Conservation (phyloP, 1,140 invertebrate genomes). For the Arctopsyche grandis region DNA sequence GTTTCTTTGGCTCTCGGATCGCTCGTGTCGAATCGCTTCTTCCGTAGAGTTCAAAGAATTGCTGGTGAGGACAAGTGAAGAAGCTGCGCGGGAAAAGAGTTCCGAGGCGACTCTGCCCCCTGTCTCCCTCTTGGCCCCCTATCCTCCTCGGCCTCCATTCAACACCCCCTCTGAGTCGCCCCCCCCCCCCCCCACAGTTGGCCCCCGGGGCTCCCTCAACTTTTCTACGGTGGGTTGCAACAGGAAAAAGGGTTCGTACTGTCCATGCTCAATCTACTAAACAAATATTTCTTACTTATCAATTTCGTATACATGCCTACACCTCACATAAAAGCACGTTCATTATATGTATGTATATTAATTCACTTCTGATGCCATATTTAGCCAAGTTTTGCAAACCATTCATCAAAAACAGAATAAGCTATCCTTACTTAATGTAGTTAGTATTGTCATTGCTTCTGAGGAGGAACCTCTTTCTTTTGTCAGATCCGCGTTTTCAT, state of each 20-base stretch:
- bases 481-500: too few relatives aligned
- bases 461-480: too few relatives aligned
- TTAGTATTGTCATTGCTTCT: too few relatives aligned
- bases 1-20: background rate
- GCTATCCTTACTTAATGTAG: too few relatives aligned
- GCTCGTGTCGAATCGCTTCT: constrained; percentile 17
- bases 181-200: background rate
- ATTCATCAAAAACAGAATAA: too few relatives aligned
- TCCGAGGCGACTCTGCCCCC: constrained; percentile 5
- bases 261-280: constrained; percentile 12
- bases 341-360: too few relatives aligned
- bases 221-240: constrained; percentile 42
- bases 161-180: background rate
- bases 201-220: background rate
- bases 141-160: too few relatives aligned
- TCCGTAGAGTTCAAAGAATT: constrained; percentile 37
- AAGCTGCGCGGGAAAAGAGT: constrained; percentile 37
- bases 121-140: background rate
- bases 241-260: constrained; percentile 36
- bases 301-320: background rate
- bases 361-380: too few relatives aligned
- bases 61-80: constrained; percentile 40
- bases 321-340: background rate
- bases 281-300: background rate
- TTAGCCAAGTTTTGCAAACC: too few relatives aligned